Evolutionary conservation across 2,113 vertebrate genomes (phyloP).

Genomic region (Narcine bancroftii): DNA sequence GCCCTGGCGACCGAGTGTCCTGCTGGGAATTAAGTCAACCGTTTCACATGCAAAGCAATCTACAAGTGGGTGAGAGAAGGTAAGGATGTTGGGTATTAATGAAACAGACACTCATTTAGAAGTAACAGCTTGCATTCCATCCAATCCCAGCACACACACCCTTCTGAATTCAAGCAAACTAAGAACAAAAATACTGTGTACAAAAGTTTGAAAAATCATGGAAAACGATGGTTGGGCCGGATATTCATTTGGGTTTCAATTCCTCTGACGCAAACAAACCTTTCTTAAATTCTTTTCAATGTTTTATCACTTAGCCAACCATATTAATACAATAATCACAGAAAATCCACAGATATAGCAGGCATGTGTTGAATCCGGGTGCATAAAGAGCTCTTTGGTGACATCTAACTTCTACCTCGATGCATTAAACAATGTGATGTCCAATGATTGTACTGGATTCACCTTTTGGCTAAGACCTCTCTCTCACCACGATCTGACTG

Average conservation of each 20-base stretch:
- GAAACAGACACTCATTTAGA: background rate
- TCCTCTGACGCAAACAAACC: background rate
- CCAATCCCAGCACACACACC: background rate
- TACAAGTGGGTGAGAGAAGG: background rate
- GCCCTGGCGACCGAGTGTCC: background rate
- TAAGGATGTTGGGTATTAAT: background rate
- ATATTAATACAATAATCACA: background rate
- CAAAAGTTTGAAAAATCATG: background rate
- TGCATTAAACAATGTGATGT: background rate
- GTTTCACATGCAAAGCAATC: background rate
- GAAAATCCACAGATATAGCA: background rate
- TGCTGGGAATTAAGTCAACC: background rate
- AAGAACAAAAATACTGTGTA: background rate
- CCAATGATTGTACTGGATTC: background rate
- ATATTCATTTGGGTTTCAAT: background rate
- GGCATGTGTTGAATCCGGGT: background rate
- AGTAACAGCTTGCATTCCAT: background rate
- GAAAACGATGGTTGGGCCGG: background rate
- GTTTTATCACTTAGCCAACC: background rate
- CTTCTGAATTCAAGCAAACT: background rate
- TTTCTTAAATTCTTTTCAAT: no score
- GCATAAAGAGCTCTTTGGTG: background rate
- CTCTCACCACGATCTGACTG: background rate
- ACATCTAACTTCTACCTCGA: background rate
- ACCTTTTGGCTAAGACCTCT: background rate